Evolutionary conservation across 2,888 invertebrate species (phyloP), one percentile per base, ranked within the genome.

Genomic region (Xestia ashworthii): DNA sequence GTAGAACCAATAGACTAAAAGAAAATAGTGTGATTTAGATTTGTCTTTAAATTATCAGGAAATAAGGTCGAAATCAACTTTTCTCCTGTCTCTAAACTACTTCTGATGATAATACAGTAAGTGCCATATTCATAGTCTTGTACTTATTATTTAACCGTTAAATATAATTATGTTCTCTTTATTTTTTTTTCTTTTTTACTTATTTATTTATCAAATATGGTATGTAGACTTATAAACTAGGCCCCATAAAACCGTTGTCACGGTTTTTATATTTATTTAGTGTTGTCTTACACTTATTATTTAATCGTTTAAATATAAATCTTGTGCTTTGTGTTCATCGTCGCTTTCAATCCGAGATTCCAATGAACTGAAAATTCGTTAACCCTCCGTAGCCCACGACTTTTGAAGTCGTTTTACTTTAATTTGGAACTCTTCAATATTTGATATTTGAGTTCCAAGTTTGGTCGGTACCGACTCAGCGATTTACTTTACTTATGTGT

Each of bases 401-500:
- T 76, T 82, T 75, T 70, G 83, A 83, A 85, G 76, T 80, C 68
- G 74, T 80, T 71, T 86, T 74, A 87, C 87, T 89, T 87, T 87
- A 91, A 90, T 89, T 89, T 88, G 88, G 85, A 80, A 79, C 85
- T 83, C 81, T 71, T 80, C 82, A 90, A 90, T 90, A 86, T 90
- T 90, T 90, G 85, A 83, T 84, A 81, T 88, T 85, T 60, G 78
- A 82, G 78, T 84, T 87, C 62, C 55, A 74, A 84, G 83, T 87
- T 88, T 82, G 71, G 48, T 44, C 60, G 44, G 74, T 71, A 74
- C 50, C 69, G 46, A 69, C 44, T 70, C 64, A 55, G 66, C 58
- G 69, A 74, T 76, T 81, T 78, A 67, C 67, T 77, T 75, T 77
- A 22, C 11, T 12, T 65, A n/a, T 8, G 14, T 71, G 62, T 74